phyloP scores from a whole-genome alignment of 2,888 invertebrate genomes.

The Ethmia dodecea region DNA sequence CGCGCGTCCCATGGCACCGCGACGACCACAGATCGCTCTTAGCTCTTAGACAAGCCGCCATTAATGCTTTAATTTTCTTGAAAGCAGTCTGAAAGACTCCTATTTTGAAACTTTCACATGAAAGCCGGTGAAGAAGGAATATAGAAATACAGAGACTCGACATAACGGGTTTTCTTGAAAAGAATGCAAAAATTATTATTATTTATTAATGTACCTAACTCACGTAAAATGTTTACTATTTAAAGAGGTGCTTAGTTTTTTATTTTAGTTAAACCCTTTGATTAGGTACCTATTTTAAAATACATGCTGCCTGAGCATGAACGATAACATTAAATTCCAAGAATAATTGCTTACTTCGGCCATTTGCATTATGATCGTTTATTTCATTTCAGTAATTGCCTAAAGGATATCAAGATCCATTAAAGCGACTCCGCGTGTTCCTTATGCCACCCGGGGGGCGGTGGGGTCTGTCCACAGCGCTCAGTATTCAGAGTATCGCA shows the following conservation, averaged over 20 bases:
- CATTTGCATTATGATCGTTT: slow-evolving; percentile 24
- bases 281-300: too few relatives aligned
- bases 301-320: too few relatives aligned
- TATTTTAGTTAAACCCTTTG: too few relatives aligned
- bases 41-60: slow-evolving; percentile 47
- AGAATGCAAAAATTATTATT: too few relatives aligned
- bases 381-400: slow-evolving; percentile 33
- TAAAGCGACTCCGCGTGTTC: slow-evolving; percentile 40
- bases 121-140: slow-evolving; percentile 63
- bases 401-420: slow-evolving; percentile 36
- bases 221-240: too few relatives aligned
- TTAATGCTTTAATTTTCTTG: slow-evolving; percentile 75
- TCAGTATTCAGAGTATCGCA: slow-evolving; percentile 78
- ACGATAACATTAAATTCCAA: not conserved
- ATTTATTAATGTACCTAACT: too few relatives aligned
- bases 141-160: slow-evolving; percentile 38
- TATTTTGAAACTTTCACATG: slow-evolving; percentile 70
- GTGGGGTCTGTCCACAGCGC: slow-evolving; percentile 50
- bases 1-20: not conserved
- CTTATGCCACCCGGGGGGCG: slow-evolving; percentile 38
- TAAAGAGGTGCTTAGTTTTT: too few relatives aligned
- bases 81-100: slow-evolving; percentile 74
- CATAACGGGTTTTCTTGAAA: too few relatives aligned
- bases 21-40: slow-evolving; percentile 27
- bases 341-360: slow-evolving; percentile 1